phyloP scores from a whole-genome alignment of 2,113 vertebrate genomes.

The Neogale vison region DNA sequence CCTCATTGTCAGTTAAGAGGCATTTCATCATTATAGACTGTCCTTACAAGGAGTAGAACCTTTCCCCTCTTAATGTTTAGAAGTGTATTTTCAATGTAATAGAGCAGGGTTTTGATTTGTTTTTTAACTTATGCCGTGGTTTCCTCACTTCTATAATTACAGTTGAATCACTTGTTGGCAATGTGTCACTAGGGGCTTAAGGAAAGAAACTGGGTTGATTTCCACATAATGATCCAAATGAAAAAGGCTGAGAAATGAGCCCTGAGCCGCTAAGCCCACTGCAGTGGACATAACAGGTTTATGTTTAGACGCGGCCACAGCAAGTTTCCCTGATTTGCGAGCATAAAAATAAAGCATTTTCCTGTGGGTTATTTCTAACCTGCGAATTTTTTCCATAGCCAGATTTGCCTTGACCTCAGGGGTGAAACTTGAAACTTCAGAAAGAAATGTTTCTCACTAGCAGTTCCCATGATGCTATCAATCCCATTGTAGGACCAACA shows the following conservation, averaged over 20 bases:
- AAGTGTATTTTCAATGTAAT: background rate
- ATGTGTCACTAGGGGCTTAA: background rate
- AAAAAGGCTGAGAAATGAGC: constrained; percentile 35
- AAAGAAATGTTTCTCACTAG: background rate
- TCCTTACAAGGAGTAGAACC: background rate
- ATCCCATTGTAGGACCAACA: background rate
- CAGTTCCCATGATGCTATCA: background rate
- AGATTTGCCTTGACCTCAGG: constrained; percentile 40
- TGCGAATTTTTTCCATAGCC: background rate
- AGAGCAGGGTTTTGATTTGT: constrained; percentile 16
- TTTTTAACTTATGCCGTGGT: background rate
- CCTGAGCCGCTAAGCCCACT: background rate
- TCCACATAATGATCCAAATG: constrained; percentile 18
- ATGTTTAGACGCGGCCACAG: background rate
- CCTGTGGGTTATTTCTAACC: constrained; percentile 44
- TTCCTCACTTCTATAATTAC: background rate
- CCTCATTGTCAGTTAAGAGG: background rate
- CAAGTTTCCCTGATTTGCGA: constrained; percentile 16
- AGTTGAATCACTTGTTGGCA: constrained; percentile 37
- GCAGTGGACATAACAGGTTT: background rate
- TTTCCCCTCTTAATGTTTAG: background rate
- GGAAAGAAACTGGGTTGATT: constrained; percentile 3
- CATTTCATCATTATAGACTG: background rate
- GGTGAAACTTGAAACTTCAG: constrained; percentile 23
- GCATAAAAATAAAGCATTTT: constrained; percentile 47